Evolutionary conservation across 2,113 vertebrate genomes (phyloP).

Genomic region (Laticauda colubrina): DNA sequence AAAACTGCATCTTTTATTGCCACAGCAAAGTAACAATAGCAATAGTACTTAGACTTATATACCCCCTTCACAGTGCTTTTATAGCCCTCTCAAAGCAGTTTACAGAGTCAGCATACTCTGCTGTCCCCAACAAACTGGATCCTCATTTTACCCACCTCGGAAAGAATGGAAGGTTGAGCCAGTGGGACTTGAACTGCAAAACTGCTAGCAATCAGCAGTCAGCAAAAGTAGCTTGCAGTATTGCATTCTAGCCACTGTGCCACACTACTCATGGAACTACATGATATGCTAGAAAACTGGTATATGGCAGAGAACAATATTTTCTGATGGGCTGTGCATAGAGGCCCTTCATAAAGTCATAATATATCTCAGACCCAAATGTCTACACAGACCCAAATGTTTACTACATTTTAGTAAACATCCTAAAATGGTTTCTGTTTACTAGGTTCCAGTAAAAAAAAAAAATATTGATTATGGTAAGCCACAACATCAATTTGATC

Average conservation of each 20-base stretch:
- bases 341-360: neutral
- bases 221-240: too few relatives aligned
- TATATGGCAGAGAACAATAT: neutral
- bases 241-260: too few relatives aligned
- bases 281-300: neutral
- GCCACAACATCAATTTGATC: neutral
- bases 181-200: too few relatives aligned
- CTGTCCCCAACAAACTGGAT: too few relatives aligned
- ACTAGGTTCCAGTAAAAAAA: neutral
- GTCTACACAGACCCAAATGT: neutral
- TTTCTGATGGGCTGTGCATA: neutral
- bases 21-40: neutral
- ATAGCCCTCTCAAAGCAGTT: too few relatives aligned
- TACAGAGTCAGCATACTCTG: too few relatives aligned
- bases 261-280: neutral
- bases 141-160: too few relatives aligned
- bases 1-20: neutral
- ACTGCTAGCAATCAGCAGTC: too few relatives aligned
- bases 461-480: neutral
- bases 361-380: neutral
- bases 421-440: neutral
- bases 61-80: too few relatives aligned
- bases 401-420: neutral
- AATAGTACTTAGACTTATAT: too few relatives aligned
- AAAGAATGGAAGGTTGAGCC: too few relatives aligned